Conservation (phyloP, 2,888 invertebrate genomes). For the Agonopterix alstromeriana region DNA sequence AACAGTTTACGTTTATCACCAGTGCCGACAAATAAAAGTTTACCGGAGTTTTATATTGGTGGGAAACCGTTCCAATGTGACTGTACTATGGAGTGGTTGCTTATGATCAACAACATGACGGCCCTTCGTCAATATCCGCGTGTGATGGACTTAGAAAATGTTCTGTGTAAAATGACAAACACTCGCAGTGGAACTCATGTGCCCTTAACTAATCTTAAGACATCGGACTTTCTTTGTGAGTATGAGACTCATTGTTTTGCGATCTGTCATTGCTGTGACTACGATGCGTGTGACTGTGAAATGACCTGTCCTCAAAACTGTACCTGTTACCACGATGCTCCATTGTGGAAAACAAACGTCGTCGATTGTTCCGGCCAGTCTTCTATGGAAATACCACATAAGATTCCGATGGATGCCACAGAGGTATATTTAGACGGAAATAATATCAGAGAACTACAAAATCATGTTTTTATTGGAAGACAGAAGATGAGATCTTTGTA, state of each 20-base stretch:
- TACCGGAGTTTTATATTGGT: constrained; percentile 93
- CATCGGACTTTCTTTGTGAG: constrained; percentile 92
- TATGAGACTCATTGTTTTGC: constrained; percentile 96
- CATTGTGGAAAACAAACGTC: constrained; percentile 94
- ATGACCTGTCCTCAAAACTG: constrained; percentile 97
- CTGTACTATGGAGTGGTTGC: constrained; percentile 97
- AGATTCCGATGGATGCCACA: constrained; percentile 96
- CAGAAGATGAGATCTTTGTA: constrained; percentile 92
- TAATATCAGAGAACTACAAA: constrained; percentile 87
- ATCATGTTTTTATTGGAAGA: constrained; percentile 92
- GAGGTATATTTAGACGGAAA: constrained; percentile 95
- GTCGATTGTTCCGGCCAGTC: constrained; percentile 92
- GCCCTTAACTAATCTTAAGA: constrained; percentile 84
- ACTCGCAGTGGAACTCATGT: constrained; percentile 88
- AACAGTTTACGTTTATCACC: constrained; percentile 87
- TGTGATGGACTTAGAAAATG: constrained; percentile 92
- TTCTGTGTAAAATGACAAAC: constrained; percentile 91
- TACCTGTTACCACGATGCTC: constrained; percentile 92
- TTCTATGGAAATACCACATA: constrained; percentile 86
- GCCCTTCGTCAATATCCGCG: constrained; percentile 89
- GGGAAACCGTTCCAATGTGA: constrained; percentile 97
- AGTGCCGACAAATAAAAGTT: constrained; percentile 82
- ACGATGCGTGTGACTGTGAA: constrained; percentile 97
- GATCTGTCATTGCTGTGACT: constrained; percentile 96
- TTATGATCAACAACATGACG: constrained; percentile 91